Evolutionary conservation across 2,888 invertebrate genomes (phyloP).

Genomic region (Microplitis deprimator): DNA sequence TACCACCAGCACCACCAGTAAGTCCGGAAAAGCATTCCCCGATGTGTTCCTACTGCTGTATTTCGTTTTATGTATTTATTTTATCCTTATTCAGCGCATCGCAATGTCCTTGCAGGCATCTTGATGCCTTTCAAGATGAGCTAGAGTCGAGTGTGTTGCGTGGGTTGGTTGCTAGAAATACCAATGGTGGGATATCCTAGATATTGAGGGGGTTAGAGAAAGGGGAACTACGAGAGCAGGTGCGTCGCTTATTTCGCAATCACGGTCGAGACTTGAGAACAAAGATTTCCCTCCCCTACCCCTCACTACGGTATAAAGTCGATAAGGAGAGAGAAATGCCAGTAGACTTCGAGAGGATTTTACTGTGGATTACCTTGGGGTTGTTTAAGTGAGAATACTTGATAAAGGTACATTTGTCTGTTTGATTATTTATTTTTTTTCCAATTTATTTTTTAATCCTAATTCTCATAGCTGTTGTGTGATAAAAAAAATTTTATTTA

Average conservation of each 20-base stretch:
- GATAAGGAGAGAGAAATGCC: constrained; percentile 37
- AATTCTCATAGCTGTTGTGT: not conserved
- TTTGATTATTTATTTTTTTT: not conserved
- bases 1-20: constrained; percentile 22
- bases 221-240: constrained; percentile 26
- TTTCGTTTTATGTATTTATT: constrained; percentile 45
- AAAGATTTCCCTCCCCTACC: constrained; percentile 30
- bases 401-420: not conserved
- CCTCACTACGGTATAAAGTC: constrained; percentile 3
- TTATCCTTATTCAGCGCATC: constrained; percentile 26
- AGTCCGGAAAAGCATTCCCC: constrained; percentile 22
- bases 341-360: constrained; percentile 12
- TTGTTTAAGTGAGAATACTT: constrained; percentile 27
- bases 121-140: constrained; percentile 6
- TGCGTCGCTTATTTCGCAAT: constrained; percentile 47
- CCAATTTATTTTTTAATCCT: not conserved
- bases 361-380: constrained; percentile 37
- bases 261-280: constrained; percentile 39
- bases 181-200: constrained; percentile 8
- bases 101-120: constrained; percentile 14
- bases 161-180: not conserved
- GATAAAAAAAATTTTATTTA: not conserved
- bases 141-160: not conserved
- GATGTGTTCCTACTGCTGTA: constrained; percentile 29
- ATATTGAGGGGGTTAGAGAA: not conserved